Conservation (phyloP, 2,888 invertebrate species). For the Brachyptera risi region DNA sequence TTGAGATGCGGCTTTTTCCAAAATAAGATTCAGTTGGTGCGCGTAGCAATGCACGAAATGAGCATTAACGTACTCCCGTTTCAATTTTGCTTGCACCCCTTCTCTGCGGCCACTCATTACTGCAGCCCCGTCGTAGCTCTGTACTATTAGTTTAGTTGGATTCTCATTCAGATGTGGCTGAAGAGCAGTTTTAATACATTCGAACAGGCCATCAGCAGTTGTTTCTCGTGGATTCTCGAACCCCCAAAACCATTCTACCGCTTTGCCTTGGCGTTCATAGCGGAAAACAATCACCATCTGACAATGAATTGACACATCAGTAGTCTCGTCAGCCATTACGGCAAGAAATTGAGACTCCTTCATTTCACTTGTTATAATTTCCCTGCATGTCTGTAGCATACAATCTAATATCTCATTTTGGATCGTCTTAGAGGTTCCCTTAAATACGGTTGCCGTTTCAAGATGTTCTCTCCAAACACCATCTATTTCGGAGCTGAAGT, state of each 20-base stretch:
- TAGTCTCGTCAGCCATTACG: slow-evolving; percentile 39
- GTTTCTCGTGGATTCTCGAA: slow-evolving; percentile 34
- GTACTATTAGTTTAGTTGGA: slow-evolving; percentile 36
- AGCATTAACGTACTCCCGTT: slow-evolving; percentile 35
- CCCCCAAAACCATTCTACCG: slow-evolving; percentile 37
- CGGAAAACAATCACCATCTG: slow-evolving; percentile 38
- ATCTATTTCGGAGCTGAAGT: slow-evolving; percentile 38
- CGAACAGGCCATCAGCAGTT: slow-evolving; percentile 30
- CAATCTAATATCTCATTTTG: slow-evolving; percentile 37
- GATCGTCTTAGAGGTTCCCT: slow-evolving; percentile 37
- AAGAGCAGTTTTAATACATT: slow-evolving; percentile 30
- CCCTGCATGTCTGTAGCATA: slow-evolving; percentile 37
- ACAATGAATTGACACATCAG: slow-evolving; percentile 35
- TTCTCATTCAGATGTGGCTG: slow-evolving; percentile 20
- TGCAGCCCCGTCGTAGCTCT: slow-evolving; percentile 38
- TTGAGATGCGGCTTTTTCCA: slow-evolving; percentile 35
- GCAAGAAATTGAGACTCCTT: slow-evolving; percentile 33
- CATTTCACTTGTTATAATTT: slow-evolving; percentile 37
- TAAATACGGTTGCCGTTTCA: slow-evolving; percentile 36
- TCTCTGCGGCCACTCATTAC: slow-evolving; percentile 35
- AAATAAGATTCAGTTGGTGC: slow-evolving; percentile 35
- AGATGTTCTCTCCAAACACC: slow-evolving; percentile 36
- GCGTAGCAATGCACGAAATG: slow-evolving; percentile 37
- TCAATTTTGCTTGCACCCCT: slow-evolving; percentile 39
- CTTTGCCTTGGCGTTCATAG: slow-evolving; percentile 35